Evolutionary conservation across 2,113 vertebrate species (phyloP).

Genomic region (Gavia stellata): DNA sequence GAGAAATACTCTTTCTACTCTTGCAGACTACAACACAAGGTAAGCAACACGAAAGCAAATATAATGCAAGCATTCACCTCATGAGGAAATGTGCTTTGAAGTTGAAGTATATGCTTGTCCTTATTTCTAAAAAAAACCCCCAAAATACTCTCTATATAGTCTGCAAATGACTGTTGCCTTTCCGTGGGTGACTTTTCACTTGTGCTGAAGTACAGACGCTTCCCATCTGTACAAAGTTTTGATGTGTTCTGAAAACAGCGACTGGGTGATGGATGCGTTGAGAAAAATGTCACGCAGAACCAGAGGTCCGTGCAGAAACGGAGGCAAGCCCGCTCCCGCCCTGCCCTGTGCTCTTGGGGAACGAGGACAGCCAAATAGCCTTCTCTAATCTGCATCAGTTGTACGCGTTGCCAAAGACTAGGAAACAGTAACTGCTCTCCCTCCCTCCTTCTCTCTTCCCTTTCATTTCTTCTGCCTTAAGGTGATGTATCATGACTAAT

Average conservation of each 20-base stretch:
- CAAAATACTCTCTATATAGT: not conserved
- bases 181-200: not conserved
- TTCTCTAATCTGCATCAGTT: not conserved
- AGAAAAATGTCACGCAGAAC: fast-evolving
- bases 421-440: not conserved
- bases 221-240: not conserved
- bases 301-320: not conserved
- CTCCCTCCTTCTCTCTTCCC: not conserved
- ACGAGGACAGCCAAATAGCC: not conserved
- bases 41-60: not conserved
- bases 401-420: fast-evolving
- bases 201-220: not conserved
- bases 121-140: not conserved
- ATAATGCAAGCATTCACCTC: not conserved
- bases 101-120: not conserved
- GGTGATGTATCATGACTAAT: not conserved
- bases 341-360: not conserved
- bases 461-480: not conserved
- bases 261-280: fast-evolving
- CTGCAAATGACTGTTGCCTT: not conserved
- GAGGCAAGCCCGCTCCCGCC: fast-evolving
- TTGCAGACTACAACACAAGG: not conserved
- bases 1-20: not conserved
- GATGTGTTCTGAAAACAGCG: fast-evolving
- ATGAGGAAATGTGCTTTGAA: not conserved